Base-by-base conservation (phyloP, 2,797 vertebrate species). In the Orientallactaga sibirica region DNA sequence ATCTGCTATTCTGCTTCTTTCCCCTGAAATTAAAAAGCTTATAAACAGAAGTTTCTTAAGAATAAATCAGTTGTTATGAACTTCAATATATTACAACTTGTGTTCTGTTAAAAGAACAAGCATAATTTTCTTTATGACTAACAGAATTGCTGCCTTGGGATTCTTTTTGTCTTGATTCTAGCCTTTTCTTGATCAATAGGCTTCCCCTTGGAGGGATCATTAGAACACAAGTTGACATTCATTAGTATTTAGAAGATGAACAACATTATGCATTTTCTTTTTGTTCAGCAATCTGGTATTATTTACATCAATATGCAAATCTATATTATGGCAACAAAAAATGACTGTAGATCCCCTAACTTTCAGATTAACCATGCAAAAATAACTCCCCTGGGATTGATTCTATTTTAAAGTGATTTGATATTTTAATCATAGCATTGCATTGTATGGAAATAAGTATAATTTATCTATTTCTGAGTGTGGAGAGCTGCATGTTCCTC, bases 171-270 rank as follows among this genome's bases (percentile, higher is more conserved):
- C 82, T 61, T 89, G 14, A 73, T 86, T 33, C 2, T 5, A 93
- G 12, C 0, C 91, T 95, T 95, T 93, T 64, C 48, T 68, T 95
- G 88, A 85, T 90, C 92, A 86, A 41, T 71, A 33, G 74, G 3
- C 87, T 88, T 92, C 7, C 52, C 61, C 62, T 96, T 96, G 52
- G 87, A 95, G 88, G 22, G 41, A 96, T 43, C 79, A 94, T 96
- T 96, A 95, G 71, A 73, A 95, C 93, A 96, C 22, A 95, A 88
- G 6, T 14, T 92, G 95, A 27, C 61, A 96, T 95, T 96, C 83
- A 97, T 62, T 89, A 97, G 80, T 83, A 95, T 95, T 86, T 95
- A 95, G 71, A 96, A 97, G 62, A 97, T 55, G 71, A 97, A 96
- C 78, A 96, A 86, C 89, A 92, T 58, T 0, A 95, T 43, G 1